Conservation (phyloP, 2,888 invertebrate species). For the Ornithoptera priamus region DNA sequence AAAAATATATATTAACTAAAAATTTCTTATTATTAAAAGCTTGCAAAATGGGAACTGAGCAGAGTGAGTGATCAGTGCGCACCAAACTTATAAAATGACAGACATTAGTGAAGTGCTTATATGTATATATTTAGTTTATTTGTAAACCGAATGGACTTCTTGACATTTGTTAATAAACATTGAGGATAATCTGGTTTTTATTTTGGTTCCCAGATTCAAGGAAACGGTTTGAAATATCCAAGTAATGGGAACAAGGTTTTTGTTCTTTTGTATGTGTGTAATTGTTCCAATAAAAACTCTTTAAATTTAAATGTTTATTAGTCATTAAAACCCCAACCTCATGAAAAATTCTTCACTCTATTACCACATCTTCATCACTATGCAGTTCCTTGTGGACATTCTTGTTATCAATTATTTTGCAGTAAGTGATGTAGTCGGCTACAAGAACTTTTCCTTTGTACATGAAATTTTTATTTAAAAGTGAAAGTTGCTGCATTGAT, state of each 20-base stretch:
- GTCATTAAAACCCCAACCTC: conserved; percentile 10
- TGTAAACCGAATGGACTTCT: conserved; percentile 45
- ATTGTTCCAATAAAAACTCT: conserved; percentile 9
- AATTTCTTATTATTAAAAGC: conserved; percentile 70
- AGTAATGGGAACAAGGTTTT: conserved; percentile 33
- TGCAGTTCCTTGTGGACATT: conserved; percentile 12
- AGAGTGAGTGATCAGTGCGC: conserved; percentile 62
- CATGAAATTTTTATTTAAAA: conserved; percentile 59
- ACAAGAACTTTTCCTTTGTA: conserved; percentile 71
- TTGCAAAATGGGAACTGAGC: conserved; percentile 72
- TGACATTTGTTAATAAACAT: conserved; percentile 62
- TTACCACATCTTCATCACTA: conserved; percentile 17
- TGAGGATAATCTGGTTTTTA: conserved; percentile 47
- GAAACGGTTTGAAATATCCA: conserved; percentile 51
- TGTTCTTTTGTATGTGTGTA: conserved; percentile 3
- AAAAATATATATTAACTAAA: conserved; percentile 47
- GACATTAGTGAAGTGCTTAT: conserved; percentile 55
- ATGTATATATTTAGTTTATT: conserved; percentile 47
- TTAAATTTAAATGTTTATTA: background rate
- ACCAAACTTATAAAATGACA: conserved; percentile 48
- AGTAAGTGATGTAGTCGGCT: conserved; percentile 71
- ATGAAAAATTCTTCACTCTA: conserved; percentile 15
- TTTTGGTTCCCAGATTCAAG: conserved; percentile 71
- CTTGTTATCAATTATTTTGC: conserved; percentile 61
- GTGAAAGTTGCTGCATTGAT: conserved; percentile 52